Conservation (phyloP, 2,797 vertebrate genomes). For the Aulostomus chinensis region DNA sequence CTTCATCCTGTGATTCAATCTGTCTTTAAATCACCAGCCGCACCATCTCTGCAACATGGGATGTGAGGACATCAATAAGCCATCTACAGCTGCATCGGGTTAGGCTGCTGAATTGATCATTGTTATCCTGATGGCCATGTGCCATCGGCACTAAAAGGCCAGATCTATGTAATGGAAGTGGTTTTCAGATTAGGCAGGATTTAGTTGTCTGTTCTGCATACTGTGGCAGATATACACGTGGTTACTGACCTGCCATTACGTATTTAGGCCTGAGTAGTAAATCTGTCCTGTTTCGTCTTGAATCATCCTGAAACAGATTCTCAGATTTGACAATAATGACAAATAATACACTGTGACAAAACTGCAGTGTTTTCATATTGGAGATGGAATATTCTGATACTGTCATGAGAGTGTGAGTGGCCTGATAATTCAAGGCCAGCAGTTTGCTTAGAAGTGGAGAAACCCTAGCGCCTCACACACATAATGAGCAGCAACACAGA, state of each 20-base stretch:
- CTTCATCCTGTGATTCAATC: constrained; percentile 50
- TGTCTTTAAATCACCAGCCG: constrained; percentile 56
- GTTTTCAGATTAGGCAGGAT: constrained; percentile 36
- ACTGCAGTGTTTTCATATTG: no score
- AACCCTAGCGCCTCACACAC: no score
- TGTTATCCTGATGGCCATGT: constrained; percentile 63
- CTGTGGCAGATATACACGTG: constrained; percentile 1
- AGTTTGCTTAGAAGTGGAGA: no score
- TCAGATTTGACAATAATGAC: no score
- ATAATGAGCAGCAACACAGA: no score
- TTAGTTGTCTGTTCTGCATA: constrained; percentile 10
- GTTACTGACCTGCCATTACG: background rate
- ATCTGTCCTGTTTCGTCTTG: constrained; percentile 1
- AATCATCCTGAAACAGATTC: no score
- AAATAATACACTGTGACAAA: no score
- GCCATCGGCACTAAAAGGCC: constrained; percentile 51
- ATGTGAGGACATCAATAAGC: constrained; percentile 67
- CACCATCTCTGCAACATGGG: constrained; percentile 32
- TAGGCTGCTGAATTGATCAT: constrained; percentile 59
- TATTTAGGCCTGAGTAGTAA: constrained; percentile 2
- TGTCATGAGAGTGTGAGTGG: no score
- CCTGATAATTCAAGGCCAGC: no score
- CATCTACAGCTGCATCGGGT: constrained; percentile 54
- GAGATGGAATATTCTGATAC: no score
- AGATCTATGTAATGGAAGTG: constrained; percentile 33